Percentiles rank a stretch among this genome's conserved stretches.
These are phyloP conservation scores for Actenoides lindsayi DNA, from an alignment of 2,113 vertebrate genomes.

Conservation along the genomic window DNA sequence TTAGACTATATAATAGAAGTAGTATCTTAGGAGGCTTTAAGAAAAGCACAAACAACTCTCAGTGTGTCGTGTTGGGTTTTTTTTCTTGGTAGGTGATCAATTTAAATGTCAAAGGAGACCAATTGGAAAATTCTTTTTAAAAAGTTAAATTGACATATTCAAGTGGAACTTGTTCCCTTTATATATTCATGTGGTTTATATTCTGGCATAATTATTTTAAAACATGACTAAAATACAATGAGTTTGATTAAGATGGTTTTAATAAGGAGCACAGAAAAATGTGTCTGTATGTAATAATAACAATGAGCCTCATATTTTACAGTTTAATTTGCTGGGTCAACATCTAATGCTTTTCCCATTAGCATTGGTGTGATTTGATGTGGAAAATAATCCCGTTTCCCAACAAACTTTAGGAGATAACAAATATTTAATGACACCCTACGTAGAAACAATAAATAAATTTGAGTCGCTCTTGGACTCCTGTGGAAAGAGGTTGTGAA, in stretches of 20 bases:
- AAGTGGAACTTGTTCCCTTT: constrained; percentile 8
- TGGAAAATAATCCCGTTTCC: constrained; percentile 71
- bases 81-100: not conserved
- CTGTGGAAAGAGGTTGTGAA: constrained; percentile 79
- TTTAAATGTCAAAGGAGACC: not conserved
- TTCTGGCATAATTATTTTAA: constrained; percentile 46
- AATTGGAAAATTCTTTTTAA: not conserved
- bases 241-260: constrained; percentile 63
- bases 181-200: constrained; percentile 33
- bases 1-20: not conserved
- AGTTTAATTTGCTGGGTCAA: constrained; percentile 66
- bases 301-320: constrained; percentile 31
- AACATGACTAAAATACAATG: constrained; percentile 53
- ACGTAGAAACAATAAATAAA: constrained; percentile 84
- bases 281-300: constrained; percentile 38
- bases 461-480: constrained; percentile 79
- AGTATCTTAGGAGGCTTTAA: not conserved
- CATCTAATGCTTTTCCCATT: constrained; percentile 61
- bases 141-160: constrained; percentile 31
- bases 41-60: not conserved
- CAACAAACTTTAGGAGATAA: constrained; percentile 77
- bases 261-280: constrained; percentile 49
- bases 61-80: not conserved
- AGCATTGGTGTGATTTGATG: constrained; percentile 63
- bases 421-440: constrained; percentile 87